These are phyloP conservation scores for Uropetala carovei DNA, from an alignment of 2,888 invertebrate species.

Conservation along the genomic window DNA sequence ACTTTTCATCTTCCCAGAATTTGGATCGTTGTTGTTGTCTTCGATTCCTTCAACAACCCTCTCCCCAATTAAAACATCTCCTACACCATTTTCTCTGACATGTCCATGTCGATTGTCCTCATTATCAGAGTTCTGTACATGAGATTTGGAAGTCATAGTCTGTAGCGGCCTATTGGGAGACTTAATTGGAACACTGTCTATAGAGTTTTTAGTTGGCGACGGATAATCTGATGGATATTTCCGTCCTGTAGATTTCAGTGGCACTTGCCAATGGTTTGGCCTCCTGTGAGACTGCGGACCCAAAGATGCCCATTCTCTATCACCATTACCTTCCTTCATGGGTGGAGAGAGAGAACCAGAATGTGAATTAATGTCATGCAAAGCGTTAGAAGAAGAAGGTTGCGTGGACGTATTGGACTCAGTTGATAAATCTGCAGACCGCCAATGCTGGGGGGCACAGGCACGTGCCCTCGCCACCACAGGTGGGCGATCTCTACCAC, in stretches of 20 bases:
- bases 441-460: constrained; percentile 38
- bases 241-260: constrained; percentile 36
- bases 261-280: constrained; percentile 56
- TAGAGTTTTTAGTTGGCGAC: constrained; percentile 36
- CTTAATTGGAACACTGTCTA: constrained; percentile 27
- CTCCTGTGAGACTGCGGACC: constrained; percentile 53
- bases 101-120: constrained; percentile 55
- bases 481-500: constrained; percentile 35
- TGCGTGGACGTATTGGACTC: constrained; percentile 35
- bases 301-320: not conserved
- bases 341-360: constrained; percentile 30
- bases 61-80: constrained; percentile 37
- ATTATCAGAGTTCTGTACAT: constrained; percentile 34
- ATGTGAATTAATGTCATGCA: not conserved
- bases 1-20: constrained; percentile 43
- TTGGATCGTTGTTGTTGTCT: constrained; percentile 14
- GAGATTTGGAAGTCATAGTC: constrained; percentile 6
- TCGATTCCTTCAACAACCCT: constrained; percentile 38
- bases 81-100: constrained; percentile 33
- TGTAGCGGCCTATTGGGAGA: constrained; percentile 36
- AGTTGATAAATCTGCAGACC: constrained; percentile 36
- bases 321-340: not conserved
- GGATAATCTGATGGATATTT: constrained; percentile 41
- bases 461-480: constrained; percentile 37
- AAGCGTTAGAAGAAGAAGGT: constrained; percentile 13